Evolutionary conservation across 1,140 invertebrate genomes (phyloP).

Genomic region (Drosophila albomicans): DNA sequence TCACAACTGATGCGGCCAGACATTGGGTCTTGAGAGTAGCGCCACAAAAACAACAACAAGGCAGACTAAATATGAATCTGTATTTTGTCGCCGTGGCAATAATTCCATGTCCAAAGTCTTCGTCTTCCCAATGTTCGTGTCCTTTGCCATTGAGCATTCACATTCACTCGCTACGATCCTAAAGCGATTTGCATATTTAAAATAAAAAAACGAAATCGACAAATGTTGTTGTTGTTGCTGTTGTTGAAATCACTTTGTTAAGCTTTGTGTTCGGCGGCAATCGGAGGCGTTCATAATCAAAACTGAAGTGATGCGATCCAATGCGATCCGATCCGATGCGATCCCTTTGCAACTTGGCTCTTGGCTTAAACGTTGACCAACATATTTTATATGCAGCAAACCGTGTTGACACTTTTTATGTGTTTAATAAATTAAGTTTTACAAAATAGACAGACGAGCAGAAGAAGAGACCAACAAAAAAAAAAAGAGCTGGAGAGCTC

Average conservation of each 20-base stretch:
- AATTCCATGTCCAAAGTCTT: not conserved
- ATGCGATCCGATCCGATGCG: slow-evolving; percentile 9
- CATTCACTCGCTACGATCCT: slow-evolving; percentile 56
- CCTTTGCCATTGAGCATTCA: slow-evolving; percentile 46
- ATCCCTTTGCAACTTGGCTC: too few species aligned
- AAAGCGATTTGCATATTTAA: slow-evolving; percentile 74
- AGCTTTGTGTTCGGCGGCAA: slow-evolving; percentile 72
- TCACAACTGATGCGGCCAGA: slow-evolving; percentile 51
- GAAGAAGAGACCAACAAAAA: not conserved
- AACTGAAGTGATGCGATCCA: slow-evolving; percentile 72
- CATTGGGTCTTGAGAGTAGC: slow-evolving; percentile 52
- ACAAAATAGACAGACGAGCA: slow-evolving; percentile 66
- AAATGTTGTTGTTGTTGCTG: slow-evolving; percentile 1
- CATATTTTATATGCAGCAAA: slow-evolving; percentile 77
- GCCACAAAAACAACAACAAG: slow-evolving; percentile 42
- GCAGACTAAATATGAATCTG: slow-evolving; percentile 44
- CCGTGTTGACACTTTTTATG: slow-evolving; percentile 81
- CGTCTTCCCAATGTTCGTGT: slow-evolving; percentile 37
- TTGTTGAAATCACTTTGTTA: slow-evolving; percentile 75
- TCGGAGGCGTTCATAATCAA: slow-evolving; percentile 76
- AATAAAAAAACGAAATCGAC: slow-evolving; percentile 3
- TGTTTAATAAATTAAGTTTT: slow-evolving; percentile 80
- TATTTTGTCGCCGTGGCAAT: slow-evolving; percentile 59
- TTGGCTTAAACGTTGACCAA: slow-evolving; percentile 46
- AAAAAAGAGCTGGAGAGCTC: not conserved